Evolutionary conservation across 1,140 invertebrate species (phyloP).

Genomic region (Cecropterus lyciades): DNA sequence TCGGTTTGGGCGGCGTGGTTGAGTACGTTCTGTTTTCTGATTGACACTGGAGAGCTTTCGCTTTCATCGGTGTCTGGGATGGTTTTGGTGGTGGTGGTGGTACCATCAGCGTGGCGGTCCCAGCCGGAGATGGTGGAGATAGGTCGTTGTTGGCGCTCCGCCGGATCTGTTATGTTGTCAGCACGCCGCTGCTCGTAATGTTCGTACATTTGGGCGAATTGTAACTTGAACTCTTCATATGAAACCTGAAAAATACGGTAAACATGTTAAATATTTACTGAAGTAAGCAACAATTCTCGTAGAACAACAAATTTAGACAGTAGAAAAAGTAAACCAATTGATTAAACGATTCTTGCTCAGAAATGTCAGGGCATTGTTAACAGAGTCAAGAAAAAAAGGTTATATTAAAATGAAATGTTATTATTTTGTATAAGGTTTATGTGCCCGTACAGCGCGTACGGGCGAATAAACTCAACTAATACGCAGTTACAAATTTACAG

Average conservation of each 20-base stretch:
- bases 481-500: too few relatives aligned
- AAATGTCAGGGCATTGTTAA: too few relatives aligned
- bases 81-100: slow-evolving; percentile 71
- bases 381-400: too few relatives aligned
- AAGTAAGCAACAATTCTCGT: too few relatives aligned
- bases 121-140: slow-evolving; percentile 98
- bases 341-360: too few relatives aligned
- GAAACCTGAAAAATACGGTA: slow-evolving; percentile 87
- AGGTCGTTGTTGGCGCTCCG: slow-evolving; percentile 94
- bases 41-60: slow-evolving; percentile 61
- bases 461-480: too few relatives aligned
- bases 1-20: slow-evolving; percentile 84
- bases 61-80: slow-evolving; percentile 72
- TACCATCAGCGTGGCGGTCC: slow-evolving; percentile 87
- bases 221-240: slow-evolving; percentile 98
- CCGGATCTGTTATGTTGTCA: slow-evolving; percentile 97
- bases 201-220: slow-evolving; percentile 98
- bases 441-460: too few relatives aligned
- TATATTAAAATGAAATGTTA: too few relatives aligned
- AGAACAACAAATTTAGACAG: too few relatives aligned
- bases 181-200: slow-evolving; percentile 97
- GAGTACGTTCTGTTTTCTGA: slow-evolving; percentile 69
- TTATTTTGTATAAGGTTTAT: too few relatives aligned
- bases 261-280: background rate
- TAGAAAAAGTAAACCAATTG: too few relatives aligned